A percentile compares a stretch with the other conserved stretches of the same genome.
These are phyloP conservation scores for Notechis scutatus DNA, from an alignment of 2,113 vertebrate species.

Conservation along the genomic window DNA sequence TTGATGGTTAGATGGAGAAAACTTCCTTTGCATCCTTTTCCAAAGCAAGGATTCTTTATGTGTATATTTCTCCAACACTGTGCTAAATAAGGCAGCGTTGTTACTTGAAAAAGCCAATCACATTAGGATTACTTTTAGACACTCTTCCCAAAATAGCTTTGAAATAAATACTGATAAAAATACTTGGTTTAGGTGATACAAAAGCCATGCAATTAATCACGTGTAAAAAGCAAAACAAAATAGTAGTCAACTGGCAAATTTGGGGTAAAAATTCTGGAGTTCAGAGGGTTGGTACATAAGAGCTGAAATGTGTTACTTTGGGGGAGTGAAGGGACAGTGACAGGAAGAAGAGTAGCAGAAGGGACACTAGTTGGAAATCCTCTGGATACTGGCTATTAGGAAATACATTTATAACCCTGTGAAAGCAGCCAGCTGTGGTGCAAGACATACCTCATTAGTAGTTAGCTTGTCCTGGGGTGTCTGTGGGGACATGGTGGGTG, in stretches of 20 bases:
- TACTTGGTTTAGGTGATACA: slow-evolving; percentile 63
- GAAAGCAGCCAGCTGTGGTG: slow-evolving; percentile 80
- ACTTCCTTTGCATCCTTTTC: slow-evolving; percentile 35
- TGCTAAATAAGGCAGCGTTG: slow-evolving; percentile 31
- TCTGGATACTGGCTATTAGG: slow-evolving; percentile 73
- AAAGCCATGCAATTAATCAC: slow-evolving; percentile 75
- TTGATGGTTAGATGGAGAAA: background rate
- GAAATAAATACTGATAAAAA: slow-evolving; percentile 47
- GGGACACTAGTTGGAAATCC: slow-evolving; percentile 61
- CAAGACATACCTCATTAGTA: slow-evolving; percentile 93
- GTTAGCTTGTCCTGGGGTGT: slow-evolving; percentile 94
- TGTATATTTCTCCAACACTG: slow-evolving; percentile 17
- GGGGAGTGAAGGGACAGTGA: slow-evolving; percentile 59
- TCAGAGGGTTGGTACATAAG: slow-evolving; percentile 67
- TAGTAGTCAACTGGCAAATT: slow-evolving; percentile 68
- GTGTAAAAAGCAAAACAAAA: slow-evolving; percentile 60
- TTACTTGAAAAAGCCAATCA: slow-evolving; percentile 41
- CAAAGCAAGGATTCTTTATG: slow-evolving; percentile 27
- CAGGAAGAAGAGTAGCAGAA: slow-evolving; percentile 56
- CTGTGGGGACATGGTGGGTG: slow-evolving; percentile 97
- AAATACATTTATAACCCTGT: slow-evolving; percentile 72
- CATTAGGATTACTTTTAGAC: slow-evolving; percentile 54
- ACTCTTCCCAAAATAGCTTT: slow-evolving; percentile 20
- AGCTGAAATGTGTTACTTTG: slow-evolving; percentile 73
- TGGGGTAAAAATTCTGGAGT: slow-evolving; percentile 64